Percentiles rank a stretch among this genome's conserved stretches.
phyloP scores from a whole-genome alignment of 2,888 invertebrate genomes.

The Pyralis farinalis region DNA sequence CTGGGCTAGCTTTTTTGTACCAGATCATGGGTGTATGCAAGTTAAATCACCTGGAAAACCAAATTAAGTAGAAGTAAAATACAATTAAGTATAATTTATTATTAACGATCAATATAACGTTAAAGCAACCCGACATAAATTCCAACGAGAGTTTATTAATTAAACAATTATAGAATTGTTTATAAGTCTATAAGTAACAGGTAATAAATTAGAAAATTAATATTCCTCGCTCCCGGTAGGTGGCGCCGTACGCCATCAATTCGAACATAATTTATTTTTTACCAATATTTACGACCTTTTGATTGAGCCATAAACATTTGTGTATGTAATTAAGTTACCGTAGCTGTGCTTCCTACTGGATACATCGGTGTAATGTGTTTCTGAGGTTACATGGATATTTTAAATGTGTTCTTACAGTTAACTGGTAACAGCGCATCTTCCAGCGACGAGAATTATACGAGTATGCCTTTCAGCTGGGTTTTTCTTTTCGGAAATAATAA shows the following conservation, averaged over 20 bases:
- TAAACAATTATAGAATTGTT: conserved; percentile 17
- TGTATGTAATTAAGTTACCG: conserved; percentile 22
- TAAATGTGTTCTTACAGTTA: too few relatives aligned
- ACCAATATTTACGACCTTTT: conserved; percentile 36
- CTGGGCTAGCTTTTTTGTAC: not conserved
- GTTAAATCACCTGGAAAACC: not conserved
- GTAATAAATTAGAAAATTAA: conserved; percentile 23
- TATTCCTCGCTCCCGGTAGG: conserved; percentile 21
- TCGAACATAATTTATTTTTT: conserved; percentile 19
- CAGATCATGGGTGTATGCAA: not conserved
- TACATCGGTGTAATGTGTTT: not conserved
- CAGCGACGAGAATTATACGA: too few relatives aligned
- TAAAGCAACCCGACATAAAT: conserved; percentile 6
- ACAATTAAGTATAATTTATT: conserved; percentile 6
- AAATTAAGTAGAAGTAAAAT: not conserved
- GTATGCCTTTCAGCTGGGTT: too few relatives aligned
- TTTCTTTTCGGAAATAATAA: too few relatives aligned
- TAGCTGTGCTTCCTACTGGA: not conserved
- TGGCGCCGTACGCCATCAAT: conserved; percentile 15
- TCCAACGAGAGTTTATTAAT: conserved; percentile 14
- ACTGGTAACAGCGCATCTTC: too few relatives aligned
- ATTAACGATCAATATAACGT: conserved; percentile 7
- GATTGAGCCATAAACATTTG: conserved; percentile 37
- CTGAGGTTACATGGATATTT: too few relatives aligned
- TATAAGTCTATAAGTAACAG: conserved; percentile 20